Evolutionary conservation across 2,888 invertebrate species (phyloP).

Genomic region (Netelia virgata): DNA sequence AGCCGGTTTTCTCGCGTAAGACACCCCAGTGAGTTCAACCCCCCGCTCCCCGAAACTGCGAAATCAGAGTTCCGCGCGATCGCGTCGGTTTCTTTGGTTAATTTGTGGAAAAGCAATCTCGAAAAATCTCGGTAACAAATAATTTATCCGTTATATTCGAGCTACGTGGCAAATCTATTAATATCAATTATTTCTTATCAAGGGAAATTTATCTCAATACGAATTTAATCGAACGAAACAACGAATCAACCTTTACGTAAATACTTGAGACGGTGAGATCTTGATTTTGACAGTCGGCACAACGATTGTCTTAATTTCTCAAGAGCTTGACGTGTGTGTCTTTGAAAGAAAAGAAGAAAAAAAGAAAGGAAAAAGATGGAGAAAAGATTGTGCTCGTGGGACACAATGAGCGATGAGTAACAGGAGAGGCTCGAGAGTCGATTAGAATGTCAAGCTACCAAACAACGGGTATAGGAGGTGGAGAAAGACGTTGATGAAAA

Average conservation of each 20-base stretch:
- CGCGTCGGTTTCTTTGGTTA: not conserved
- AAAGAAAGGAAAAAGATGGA: constrained; percentile 20
- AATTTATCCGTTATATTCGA: too few species aligned
- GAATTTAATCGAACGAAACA: constrained; percentile 12
- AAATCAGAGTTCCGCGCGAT: constrained; percentile 13
- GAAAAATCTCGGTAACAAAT: too few species aligned
- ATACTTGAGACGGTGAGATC: constrained; percentile 33
- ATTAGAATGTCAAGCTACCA: constrained; percentile 81
- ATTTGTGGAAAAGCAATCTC: not conserved
- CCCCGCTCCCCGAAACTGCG: not conserved
- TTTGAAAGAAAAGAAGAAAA: not conserved
- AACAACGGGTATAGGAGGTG: constrained; percentile 40
- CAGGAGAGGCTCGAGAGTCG: constrained; percentile 68
- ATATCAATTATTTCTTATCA: too few species aligned
- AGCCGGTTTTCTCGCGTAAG: constrained; percentile 23
- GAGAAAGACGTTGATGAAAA: constrained; percentile 44
- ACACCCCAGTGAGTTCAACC: constrained; percentile 23
- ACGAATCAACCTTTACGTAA: constrained; percentile 26
- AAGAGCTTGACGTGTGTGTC: constrained; percentile 32
- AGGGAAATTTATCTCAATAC: not conserved
- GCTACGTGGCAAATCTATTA: too few species aligned
- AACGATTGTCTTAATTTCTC: constrained; percentile 59
- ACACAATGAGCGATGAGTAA: constrained; percentile 64
- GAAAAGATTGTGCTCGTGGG: constrained; percentile 57
- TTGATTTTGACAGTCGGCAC: not conserved